Evolutionary conservation across 2,797 vertebrate species (phyloP), one percentile per base, ranked within the genome.

Genomic region (Ataeniobius toweri): DNA sequence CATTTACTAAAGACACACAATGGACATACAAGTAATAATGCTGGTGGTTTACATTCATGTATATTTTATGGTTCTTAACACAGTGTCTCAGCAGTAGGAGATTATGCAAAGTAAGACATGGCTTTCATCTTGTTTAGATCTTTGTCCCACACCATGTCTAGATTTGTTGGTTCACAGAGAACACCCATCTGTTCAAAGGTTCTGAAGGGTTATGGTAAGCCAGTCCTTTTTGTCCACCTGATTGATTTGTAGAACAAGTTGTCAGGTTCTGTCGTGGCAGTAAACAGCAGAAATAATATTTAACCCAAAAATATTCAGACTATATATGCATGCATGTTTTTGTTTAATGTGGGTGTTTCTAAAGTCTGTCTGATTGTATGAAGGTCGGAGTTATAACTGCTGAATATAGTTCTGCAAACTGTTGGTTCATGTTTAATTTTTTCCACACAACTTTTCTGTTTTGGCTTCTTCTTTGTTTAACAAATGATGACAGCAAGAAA

Each of bases 41-140:
- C 92, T 94, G 91, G 87, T 92, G 89, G 79, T 88, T 89, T 91
- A 93, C 89, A 91, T 91, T 92, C 88, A 88, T 76, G 76, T 77
- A 77, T 82, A 73, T 81, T 85, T 84, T 80, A 76, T 83, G 58
- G 28, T 82, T 83, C 24, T 83, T 67, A 75, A 79, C 80, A 89
- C 75, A 80, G 59, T 69, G 48, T 81, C 36, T 79, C 74, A 78
- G 77, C 68, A 71, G 73, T 73, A 69, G 36, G 67, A 84, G 78
- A 82, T 85, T 83, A 84, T 93, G 86, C 84, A 88, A 71, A 79
- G 83, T n/a, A 75, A 55, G 78, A 55, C 63, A 71, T 78, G 72
- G 55, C 74, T 83, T 79, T 73, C 46, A 81, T 59, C 24, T 68
- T 46, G 20, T 28, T 51, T 5, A 51, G 10, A 28, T 69, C 12